Base-by-base conservation (phyloP, 2,113 vertebrate genomes). In the Lichenostomus cassidix region DNA sequence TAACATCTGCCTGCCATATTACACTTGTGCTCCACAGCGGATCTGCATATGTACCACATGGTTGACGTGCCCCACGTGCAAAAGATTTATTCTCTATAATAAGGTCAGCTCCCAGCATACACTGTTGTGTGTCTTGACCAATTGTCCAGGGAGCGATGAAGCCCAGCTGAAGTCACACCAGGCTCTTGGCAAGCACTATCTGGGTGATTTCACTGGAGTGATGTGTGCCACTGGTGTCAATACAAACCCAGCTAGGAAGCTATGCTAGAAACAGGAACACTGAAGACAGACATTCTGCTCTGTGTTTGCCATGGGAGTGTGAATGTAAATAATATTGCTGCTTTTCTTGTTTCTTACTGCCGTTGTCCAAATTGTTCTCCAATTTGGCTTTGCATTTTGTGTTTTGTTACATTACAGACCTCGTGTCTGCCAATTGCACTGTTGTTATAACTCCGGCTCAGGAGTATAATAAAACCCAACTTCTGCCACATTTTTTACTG, bases 1-100 rank as follows among this genome's bases (percentile, higher is more conserved):
- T 20, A 76, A 88, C 88, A 90, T 89, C 93, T 94, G 87, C 74
- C 64, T 89, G 90, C 87, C 84, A 78, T 84, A 69, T 83, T 90
- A 90, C 35, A 58, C 75, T 87, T 31, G 53, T 46, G 31, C 59
- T 93, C 82, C n/a, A 33, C 75, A 44, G 69, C 37, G 64, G 31
- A 83, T 92, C 79, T 93, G 67, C 78, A 53, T 76, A 58, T 24
- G 44, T 41, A 64, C 41, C 62, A 49, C 74, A 60, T 10, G 67
- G 67, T 7, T 84, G 87, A 84, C 7, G 4, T 39, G 41, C 47
- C 75, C 78, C 90, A 79, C 5, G 9, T 92, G 70, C 71, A 62
- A 31, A 23, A 83, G 75, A 85, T 94, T 96, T 79, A 83, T 92
- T 93, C 75, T 35, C 56, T 76, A 1, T 73, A 91, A 69, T 52